Percentiles rank a stretch among this genome's conserved stretches.
Evolutionary conservation across 2,797 vertebrate species (phyloP).

Genomic region (Ceryle rudis): DNA sequence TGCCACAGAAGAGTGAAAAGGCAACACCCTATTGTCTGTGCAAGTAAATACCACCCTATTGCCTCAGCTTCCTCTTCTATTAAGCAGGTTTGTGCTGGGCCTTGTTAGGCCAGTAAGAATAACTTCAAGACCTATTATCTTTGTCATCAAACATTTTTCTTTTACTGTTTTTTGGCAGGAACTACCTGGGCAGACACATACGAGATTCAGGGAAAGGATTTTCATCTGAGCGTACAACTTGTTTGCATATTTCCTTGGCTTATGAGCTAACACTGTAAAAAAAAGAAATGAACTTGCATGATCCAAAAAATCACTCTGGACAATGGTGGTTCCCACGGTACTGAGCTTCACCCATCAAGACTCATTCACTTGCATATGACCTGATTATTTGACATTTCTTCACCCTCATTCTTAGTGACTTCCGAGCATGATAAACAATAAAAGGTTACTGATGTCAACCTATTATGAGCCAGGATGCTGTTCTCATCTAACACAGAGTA

Average conservation of each 20-base stretch:
- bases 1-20: conserved; percentile 51
- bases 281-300: conserved; percentile 39
- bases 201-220: neutral
- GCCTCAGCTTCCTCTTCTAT: conserved; percentile 31
- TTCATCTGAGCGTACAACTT: neutral
- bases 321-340: conserved; percentile 62
- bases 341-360: conserved; percentile 45
- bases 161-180: neutral
- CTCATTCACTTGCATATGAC: conserved; percentile 62
- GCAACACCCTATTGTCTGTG: conserved; percentile 28
- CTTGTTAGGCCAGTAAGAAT: neutral
- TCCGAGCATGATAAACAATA: conserved; percentile 60
- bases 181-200: neutral
- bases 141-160: neutral
- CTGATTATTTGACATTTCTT: conserved; percentile 72
- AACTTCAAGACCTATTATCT: neutral
- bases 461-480: conserved; percentile 52
- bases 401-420: conserved; percentile 67
- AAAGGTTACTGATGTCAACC: conserved; percentile 65
- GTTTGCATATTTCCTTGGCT: neutral
- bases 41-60: conserved; percentile 55
- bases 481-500: neutral
- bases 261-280: neutral
- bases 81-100: conserved; percentile 1
- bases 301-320: conserved; percentile 35